Evolutionary conservation across 2,888 invertebrate genomes (phyloP).

Genomic region (Minunthozetes semirufus): DNA sequence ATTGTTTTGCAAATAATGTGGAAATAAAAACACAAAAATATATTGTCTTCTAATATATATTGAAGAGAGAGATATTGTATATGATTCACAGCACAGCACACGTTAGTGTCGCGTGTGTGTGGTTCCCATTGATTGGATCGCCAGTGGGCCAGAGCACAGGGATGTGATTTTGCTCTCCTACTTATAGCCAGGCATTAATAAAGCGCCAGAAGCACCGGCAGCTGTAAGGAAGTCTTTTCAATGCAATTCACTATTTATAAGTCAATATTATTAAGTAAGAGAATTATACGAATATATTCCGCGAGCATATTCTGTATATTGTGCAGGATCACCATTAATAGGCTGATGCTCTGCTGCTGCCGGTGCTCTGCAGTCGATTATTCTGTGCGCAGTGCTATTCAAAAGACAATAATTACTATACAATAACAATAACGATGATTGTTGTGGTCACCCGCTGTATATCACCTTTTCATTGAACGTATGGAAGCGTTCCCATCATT

Average conservation of each 20-base stretch:
- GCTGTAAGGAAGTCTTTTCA: conserved; percentile 1
- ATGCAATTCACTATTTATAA: neutral
- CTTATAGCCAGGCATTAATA: no score
- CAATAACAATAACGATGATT: no score
- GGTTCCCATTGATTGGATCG: neutral
- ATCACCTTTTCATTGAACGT: neutral
- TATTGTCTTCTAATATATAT: neutral
- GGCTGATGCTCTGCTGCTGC: neutral
- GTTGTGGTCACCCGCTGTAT: neutral
- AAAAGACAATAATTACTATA: no score
- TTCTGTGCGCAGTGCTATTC: neutral
- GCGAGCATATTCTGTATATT: no score
- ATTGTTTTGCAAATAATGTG: conserved; percentile 3
- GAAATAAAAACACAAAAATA: neutral
- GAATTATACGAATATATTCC: no score
- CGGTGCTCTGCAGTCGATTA: neutral
- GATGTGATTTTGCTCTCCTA: conserved; percentile 11
- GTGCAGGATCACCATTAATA: neutral
- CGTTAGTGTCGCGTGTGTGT: neutral
- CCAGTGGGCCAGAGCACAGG: neutral
- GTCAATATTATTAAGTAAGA: conserved; percentile 6
- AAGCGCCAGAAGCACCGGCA: neutral
- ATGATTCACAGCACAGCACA: neutral
- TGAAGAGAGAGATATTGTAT: neutral
- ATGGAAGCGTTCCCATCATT: neutral